Percentiles rank a stretch among this genome's conserved stretches.
phyloP scores from a whole-genome alignment of 2,888 invertebrate genomes.

The Chloroclystis v-ata region DNA sequence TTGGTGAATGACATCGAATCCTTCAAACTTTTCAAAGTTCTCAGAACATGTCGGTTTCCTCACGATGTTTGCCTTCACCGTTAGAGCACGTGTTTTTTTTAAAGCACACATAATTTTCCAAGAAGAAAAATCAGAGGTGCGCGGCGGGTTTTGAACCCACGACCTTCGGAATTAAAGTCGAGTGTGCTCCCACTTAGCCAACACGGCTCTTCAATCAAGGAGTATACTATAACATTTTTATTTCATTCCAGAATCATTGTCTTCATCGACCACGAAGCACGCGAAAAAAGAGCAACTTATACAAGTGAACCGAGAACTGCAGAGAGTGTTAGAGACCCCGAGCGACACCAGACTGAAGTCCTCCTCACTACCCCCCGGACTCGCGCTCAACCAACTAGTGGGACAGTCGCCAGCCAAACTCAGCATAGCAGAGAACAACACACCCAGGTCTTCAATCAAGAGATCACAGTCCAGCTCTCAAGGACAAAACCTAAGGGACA shows the following conservation, averaged over 20 bases:
- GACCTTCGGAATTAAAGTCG: no score
- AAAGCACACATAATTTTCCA: no score
- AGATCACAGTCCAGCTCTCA: conserved; percentile 74
- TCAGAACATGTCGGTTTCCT: no score
- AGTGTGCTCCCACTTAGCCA: no score
- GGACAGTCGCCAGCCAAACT: conserved; percentile 74
- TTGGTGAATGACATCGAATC: no score
- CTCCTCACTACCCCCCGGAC: conserved; percentile 81
- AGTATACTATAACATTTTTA: neutral
- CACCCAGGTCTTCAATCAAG: conserved; percentile 68
- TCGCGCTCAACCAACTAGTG: conserved; percentile 72
- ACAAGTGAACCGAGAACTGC: conserved; percentile 60
- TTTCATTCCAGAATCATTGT: conserved; percentile 67
- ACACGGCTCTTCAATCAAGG: neutral
- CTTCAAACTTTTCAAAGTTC: no score
- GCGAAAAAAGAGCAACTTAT: conserved; percentile 63
- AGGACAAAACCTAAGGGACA: conserved; percentile 61
- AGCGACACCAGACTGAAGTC: conserved; percentile 80
- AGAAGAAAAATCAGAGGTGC: no score
- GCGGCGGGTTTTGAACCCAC: no score
- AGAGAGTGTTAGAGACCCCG: conserved; percentile 61
- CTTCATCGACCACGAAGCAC: conserved; percentile 73
- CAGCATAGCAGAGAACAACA: conserved; percentile 65
- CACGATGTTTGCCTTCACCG: no score
- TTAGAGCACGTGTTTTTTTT: no score